Evolutionary conservation across 1,140 invertebrate genomes (phyloP), one percentile per base, ranked within the genome.

Genomic region (Bicyclus anynana): DNA sequence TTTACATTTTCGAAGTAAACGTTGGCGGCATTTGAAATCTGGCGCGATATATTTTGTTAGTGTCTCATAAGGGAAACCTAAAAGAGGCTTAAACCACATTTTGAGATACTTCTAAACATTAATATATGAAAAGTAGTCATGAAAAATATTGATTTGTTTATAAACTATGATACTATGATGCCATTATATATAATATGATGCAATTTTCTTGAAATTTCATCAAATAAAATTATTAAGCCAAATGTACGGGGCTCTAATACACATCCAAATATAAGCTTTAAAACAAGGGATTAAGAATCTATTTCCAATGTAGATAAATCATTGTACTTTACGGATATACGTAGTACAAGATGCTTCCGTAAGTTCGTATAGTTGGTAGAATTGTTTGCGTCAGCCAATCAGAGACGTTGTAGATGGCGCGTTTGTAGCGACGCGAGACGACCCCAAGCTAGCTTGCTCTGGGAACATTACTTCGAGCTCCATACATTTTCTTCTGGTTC

Each of bases 401-500:
- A 77, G 52, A 53, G 38, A 53, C 50, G 56, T 72, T 26, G 65
- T 88, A 88, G 85, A 74, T 77, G 85, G 71, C 85, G 84, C 83
- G 79, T 59, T 53, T 56, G 79, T 79, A 75, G 77, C 79, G 84
- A 89, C 87, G 87, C 86, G 87, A 83, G 72, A 59, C 75, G 74
- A 72, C 80, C 80, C 78, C 84, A 85, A 87, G 84, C 84, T 77
- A 81, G 82, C 79, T 87, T 72, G 76, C 68, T 77, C 79, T 81
- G 82, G 82, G 84, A 87, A 87, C 82, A 84, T 89, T 89, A 78
- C 84, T 89, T 87, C 82, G 85, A 86, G 87, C 85, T 80, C 80
- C 87, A 89, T 89, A 89, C 87, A 89, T 86, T 89, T 87, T 84
- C 85, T 89, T 89, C 84, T 85, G 82, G 81, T 80, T 87, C 86